Evolutionary conservation across 2,888 invertebrate species (phyloP), one percentile per base, ranked within the genome.

Genomic region (Rapana venosa): DNA sequence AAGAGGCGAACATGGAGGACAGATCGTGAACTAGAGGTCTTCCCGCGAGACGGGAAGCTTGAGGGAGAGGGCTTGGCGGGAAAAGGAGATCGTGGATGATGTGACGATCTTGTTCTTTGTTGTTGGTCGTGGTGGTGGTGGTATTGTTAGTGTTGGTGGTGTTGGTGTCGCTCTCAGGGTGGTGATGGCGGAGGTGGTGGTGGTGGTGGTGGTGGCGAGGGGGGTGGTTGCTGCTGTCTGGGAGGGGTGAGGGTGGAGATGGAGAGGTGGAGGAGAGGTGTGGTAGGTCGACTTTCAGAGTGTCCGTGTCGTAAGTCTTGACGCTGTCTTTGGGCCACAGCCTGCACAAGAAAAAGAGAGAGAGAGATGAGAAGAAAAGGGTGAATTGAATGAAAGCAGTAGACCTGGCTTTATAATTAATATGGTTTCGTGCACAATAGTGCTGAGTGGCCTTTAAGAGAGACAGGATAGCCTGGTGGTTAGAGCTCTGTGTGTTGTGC

Each of bases 1-100:
- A 86, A 32, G 86, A 56, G 30, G 35, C 86, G 11, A 86, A 56
- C 32, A 86, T 61, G 17, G 86, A 66, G 17, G 86, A 30, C 61
- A 86, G 66, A 11, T 85, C 84, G 32, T 58, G 5, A 58, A 8
- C 83, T 26, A 13, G 36, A 26, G n/a, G 22, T 17, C n/a, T 30
- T 13, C 17, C 58, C 35, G 15, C 13, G 17, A 1, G 17, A 15
- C 32, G 79, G 35, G 30, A 17, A 35, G 32, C 35, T 13, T 30
- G 26, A 20, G 77, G 32, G 0, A 15, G 79, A 30, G 77, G n/a
- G 30, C 26, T 77, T n/a, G 30, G 30, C 1, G n/a, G 77, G 30
- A n/a, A 26, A 15, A 77, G n/a, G 11, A n/a, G 77, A 30, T 30
- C 30, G n/a, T 77, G n/a, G 77, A 5, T n/a, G n/a, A 11, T 47